phyloP scores from a whole-genome alignment of 2,888 invertebrate species.

The Gastrophysa polygoni region DNA sequence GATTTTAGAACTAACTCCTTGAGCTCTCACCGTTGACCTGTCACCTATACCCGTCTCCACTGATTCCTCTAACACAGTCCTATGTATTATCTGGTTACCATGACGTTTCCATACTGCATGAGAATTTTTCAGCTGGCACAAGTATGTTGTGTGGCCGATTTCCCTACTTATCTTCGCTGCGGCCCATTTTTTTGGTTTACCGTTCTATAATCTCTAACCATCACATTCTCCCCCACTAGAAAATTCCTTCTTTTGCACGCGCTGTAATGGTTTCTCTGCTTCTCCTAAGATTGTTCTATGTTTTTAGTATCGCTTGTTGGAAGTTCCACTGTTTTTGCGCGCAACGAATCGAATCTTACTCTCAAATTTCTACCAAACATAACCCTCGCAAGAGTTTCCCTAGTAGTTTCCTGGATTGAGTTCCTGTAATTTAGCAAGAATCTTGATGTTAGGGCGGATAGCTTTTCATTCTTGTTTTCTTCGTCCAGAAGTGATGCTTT shows the following conservation, averaged over 20 bases:
- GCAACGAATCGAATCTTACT: neutral
- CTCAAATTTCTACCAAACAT: neutral
- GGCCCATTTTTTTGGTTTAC: slow-evolving; percentile 8
- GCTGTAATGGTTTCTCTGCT: neutral
- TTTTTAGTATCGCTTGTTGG: neutral
- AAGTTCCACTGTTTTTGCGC: neutral
- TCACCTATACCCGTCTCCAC: neutral
- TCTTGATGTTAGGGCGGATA: slow-evolving; percentile 9
- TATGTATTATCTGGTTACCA: neutral
- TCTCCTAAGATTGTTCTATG: neutral
- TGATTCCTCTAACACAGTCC: neutral
- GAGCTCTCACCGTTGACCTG: neutral
- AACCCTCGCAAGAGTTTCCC: neutral
- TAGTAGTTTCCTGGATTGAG: neutral
- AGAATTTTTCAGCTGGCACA: neutral
- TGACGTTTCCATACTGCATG: neutral
- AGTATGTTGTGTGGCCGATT: neutral
- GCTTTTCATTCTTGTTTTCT: neutral
- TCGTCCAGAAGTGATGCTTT: slow-evolving; percentile 12
- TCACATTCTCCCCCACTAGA: neutral
- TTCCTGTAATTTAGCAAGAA: slow-evolving; percentile 18
- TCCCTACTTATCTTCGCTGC: neutral
- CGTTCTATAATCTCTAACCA: neutral
- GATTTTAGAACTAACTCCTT: neutral
- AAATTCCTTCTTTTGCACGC: neutral